phyloP scores from a whole-genome alignment of 2,113 vertebrate genomes.

The Nerophis lumbriciformis region DNA sequence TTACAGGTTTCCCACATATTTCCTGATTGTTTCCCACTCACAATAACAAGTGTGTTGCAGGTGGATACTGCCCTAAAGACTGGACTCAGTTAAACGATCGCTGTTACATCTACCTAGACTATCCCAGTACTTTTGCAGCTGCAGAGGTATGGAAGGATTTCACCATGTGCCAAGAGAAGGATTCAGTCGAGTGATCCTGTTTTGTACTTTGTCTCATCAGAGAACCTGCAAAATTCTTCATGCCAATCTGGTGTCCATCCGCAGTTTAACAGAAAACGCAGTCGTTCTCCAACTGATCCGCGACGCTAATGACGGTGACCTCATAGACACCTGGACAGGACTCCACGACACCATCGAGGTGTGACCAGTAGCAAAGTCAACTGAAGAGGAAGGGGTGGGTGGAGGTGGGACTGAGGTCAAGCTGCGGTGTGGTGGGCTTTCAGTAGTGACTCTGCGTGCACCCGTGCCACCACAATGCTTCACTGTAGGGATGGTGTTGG shows the following conservation, averaged over 20 bases:
- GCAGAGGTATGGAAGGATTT: not conserved
- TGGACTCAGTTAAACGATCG: not conserved
- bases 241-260: not conserved
- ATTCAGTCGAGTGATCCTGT: not conserved
- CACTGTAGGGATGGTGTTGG: no score
- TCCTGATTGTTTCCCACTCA: not conserved
- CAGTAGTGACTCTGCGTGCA: no score
- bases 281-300: not conserved
- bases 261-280: not conserved
- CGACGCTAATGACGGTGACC: not conserved
- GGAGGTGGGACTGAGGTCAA: no score
- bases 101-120: not conserved
- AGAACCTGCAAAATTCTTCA: not conserved
- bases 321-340: not conserved
- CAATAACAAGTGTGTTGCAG: not conserved
- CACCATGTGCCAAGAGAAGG: not conserved
- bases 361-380: not conserved
- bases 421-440: no score
- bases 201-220: not conserved
- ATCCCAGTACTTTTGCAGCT: not conserved
- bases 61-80: not conserved
- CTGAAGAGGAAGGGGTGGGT: not conserved
- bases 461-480: no score
- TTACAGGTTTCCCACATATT: not conserved
- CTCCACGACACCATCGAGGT: not conserved